phyloP scores from a whole-genome alignment of 2,888 invertebrate genomes.

The Chloroclysta siterata region DNA sequence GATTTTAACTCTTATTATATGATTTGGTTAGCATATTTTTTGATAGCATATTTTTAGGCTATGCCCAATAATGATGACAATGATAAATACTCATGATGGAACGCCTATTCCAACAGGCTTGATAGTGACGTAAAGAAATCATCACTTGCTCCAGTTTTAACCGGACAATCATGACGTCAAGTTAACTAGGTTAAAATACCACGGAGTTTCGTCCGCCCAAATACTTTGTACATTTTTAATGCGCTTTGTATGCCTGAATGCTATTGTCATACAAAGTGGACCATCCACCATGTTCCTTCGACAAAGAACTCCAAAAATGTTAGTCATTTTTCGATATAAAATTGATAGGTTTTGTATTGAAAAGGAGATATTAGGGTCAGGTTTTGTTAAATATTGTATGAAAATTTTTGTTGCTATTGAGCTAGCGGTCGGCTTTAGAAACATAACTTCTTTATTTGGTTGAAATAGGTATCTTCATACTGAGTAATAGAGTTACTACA shows the following conservation, averaged over 20 bases:
- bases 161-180: constrained; percentile 32
- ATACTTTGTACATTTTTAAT: constrained; percentile 37
- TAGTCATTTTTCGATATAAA: background rate
- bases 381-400: constrained; percentile 1
- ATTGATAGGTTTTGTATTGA: background rate
- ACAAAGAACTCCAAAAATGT: constrained; percentile 10
- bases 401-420: too few relatives aligned
- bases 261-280: constrained; percentile 19
- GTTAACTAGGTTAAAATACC: constrained; percentile 36
- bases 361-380: background rate
- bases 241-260: constrained; percentile 23
- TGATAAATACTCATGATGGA: too few relatives aligned
- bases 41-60: too few relatives aligned
- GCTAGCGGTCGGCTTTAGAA: too few relatives aligned
- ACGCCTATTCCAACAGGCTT: background rate
- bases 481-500: too few relatives aligned
- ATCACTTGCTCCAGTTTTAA: background rate
- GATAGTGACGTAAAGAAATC: constrained; percentile 4
- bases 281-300: constrained; percentile 4
- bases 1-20: too few relatives aligned
- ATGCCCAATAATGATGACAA: too few relatives aligned
- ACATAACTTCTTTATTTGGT: too few relatives aligned
- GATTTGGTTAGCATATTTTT: too few relatives aligned
- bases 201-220: constrained; percentile 32
- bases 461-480: background rate